phyloP scores from a whole-genome alignment of 1,140 invertebrate species.

The Drosophila virilis region DNA sequence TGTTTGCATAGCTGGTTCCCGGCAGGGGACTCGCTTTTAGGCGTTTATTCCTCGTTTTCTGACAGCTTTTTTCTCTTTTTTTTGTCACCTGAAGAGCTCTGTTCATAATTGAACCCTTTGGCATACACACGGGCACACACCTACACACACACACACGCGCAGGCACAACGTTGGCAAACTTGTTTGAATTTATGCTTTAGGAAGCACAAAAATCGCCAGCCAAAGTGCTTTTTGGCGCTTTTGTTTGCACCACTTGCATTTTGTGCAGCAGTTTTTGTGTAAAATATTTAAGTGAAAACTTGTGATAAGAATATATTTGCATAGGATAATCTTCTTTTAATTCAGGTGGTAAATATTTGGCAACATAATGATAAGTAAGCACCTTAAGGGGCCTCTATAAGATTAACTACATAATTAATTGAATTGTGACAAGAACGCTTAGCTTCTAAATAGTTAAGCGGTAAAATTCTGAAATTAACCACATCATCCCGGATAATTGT shows the following conservation, averaged over 20 bases:
- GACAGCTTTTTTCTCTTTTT: conserved; percentile 18
- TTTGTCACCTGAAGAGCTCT: conserved; percentile 40
- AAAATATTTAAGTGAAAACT: neutral
- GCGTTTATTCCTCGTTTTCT: neutral
- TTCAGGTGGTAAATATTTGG: conserved; percentile 5
- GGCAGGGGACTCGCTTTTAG: conserved; percentile 57
- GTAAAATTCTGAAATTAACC: no score
- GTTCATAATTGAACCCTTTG: conserved; percentile 78
- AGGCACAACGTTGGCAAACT: conserved; percentile 61
- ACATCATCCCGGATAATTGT: no score
- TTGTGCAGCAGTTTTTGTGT: conserved; percentile 7
- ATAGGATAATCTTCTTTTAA: conserved; percentile 27
- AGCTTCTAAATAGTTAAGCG: no score
- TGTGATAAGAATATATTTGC: conserved; percentile 12
- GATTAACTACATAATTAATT: neutral
- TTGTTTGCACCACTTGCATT: conserved; percentile 32
- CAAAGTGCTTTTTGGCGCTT: conserved; percentile 34
- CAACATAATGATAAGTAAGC: neutral
- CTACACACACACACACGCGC: conserved; percentile 47
- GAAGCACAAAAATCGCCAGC: conserved; percentile 10
- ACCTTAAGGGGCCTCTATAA: neutral
- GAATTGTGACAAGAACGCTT: no score
- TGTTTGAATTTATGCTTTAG: conserved; percentile 67
- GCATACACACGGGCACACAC: conserved; percentile 46
- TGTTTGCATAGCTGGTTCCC: conserved; percentile 37